phyloP scores from a whole-genome alignment of 2,888 invertebrate species.

The Ellobium chinense region DNA sequence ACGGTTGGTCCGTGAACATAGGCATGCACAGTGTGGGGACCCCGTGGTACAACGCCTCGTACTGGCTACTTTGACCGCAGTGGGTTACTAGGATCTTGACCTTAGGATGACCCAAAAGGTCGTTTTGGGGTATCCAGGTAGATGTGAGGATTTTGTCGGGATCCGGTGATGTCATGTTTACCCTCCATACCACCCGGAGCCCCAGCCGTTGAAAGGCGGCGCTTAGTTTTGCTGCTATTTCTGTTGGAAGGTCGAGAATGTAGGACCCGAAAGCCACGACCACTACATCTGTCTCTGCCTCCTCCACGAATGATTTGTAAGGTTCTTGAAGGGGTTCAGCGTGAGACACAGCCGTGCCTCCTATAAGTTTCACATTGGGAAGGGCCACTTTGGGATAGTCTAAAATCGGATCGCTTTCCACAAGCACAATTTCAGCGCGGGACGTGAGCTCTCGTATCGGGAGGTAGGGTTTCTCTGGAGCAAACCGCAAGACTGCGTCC shows the following conservation, averaged over 20 bases:
- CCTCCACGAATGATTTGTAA: conserved; percentile 50
- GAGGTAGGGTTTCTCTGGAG: conserved; percentile 16
- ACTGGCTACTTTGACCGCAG: conserved; percentile 63
- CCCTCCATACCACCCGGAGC: conserved; percentile 42
- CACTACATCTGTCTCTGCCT: conserved; percentile 51
- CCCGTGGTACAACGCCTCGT: conserved; percentile 61
- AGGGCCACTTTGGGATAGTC: conserved; percentile 48
- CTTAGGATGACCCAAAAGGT: conserved; percentile 57
- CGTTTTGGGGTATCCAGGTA: conserved; percentile 61
- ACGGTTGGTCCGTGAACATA: conserved; percentile 52
- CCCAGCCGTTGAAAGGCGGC: conserved; percentile 42
- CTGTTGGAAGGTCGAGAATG: conserved; percentile 43
- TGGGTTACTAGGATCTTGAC: conserved; percentile 52
- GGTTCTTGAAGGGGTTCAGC: conserved; percentile 50
- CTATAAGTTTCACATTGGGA: conserved; percentile 53
- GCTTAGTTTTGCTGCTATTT: conserved; percentile 42
- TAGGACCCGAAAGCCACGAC: conserved; percentile 57
- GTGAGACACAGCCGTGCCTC: conserved; percentile 53
- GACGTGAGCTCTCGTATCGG: conserved; percentile 20
- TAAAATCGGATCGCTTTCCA: conserved; percentile 54
- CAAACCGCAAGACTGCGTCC: conserved; percentile 22
- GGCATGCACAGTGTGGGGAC: conserved; percentile 60
- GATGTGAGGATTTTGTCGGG: conserved; percentile 39
- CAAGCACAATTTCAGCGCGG: conserved; percentile 45
- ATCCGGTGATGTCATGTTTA: conserved; percentile 24